phyloP scores from a whole-genome alignment of 2,113 vertebrate species.

The Seriola dumerili region DNA sequence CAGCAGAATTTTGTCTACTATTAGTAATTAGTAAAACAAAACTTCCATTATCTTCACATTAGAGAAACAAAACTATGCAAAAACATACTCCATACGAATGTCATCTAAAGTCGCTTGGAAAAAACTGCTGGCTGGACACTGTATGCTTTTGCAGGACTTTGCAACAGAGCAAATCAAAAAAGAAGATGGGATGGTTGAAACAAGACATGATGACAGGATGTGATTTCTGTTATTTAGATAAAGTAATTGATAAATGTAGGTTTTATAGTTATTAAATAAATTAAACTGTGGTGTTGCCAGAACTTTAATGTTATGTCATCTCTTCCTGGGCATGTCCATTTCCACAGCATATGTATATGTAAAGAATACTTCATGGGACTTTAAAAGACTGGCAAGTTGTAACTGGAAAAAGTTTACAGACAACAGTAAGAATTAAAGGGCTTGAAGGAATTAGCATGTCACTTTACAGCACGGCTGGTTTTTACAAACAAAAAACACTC shows the following conservation, averaged over 20 bases:
- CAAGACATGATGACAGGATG: background rate
- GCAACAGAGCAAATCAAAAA: background rate
- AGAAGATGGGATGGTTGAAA: background rate
- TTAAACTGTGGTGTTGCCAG: background rate
- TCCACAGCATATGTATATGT: background rate
- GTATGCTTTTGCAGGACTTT: background rate
- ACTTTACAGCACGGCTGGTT: no score
- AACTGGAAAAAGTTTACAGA: background rate
- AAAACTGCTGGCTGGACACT: background rate
- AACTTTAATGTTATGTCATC: background rate
- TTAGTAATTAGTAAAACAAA: no score
- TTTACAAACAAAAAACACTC: background rate
- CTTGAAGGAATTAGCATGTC: background rate
- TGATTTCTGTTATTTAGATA: background rate
- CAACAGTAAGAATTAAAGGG: background rate
- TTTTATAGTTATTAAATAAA: no score
- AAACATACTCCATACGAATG: background rate
- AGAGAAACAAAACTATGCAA: background rate
- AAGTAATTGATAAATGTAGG: background rate
- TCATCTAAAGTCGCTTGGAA: background rate
- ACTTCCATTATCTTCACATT: slow-evolving; percentile 11
- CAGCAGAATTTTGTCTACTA: slow-evolving; percentile 1
- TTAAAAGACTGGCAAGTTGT: background rate
- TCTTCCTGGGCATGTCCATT: background rate
- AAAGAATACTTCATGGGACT: no score